Conservation (phyloP, 2,113 vertebrate species). For the Corythornis madagascariensis region DNA sequence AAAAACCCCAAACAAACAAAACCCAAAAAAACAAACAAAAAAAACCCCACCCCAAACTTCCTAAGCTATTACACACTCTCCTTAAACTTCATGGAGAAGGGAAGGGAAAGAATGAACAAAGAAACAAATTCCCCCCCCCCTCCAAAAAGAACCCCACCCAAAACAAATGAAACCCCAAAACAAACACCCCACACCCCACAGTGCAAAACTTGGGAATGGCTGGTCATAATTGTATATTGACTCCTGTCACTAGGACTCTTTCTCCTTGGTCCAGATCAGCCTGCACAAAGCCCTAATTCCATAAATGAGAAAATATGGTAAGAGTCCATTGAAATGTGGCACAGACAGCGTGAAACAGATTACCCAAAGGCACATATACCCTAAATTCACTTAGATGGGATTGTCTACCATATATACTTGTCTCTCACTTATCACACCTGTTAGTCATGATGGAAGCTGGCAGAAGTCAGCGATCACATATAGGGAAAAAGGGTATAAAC, state of each 20-base stretch:
- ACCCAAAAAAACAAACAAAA: too few species aligned
- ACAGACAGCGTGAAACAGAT: background rate
- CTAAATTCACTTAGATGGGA: background rate
- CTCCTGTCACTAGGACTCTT: background rate
- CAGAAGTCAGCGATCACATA: background rate
- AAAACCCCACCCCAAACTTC: background rate
- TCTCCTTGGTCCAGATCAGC: background rate
- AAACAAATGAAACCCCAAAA: background rate
- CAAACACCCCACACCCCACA: too few species aligned
- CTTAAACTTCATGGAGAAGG: background rate
- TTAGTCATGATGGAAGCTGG: background rate
- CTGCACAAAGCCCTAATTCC: background rate
- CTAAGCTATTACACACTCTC: background rate
- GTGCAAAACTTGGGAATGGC: too few species aligned
- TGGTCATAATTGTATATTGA: too few species aligned
- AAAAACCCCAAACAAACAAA: too few species aligned
- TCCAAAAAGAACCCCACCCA: background rate
- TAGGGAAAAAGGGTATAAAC: accelerated
- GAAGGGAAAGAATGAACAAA: background rate
- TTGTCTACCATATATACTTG: background rate
- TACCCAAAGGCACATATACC: background rate
- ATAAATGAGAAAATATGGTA: background rate
- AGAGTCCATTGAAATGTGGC: background rate
- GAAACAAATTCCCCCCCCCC: too few species aligned
- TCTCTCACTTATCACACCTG: background rate